Base-by-base conservation (phyloP, 2,113 vertebrate species). In the Cyprinodon brontotheroides region DNA sequence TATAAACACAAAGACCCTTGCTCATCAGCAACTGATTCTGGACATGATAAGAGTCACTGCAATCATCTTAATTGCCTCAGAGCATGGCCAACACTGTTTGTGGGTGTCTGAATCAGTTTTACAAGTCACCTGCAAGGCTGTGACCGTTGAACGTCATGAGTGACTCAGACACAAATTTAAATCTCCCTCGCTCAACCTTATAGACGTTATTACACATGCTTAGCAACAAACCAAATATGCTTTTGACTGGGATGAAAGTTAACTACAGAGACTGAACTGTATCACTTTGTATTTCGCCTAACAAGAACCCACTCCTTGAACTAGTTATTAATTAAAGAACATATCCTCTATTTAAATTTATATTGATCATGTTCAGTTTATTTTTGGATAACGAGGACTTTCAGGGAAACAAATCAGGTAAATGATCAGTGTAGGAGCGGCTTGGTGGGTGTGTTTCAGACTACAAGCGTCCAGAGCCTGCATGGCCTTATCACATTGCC, bases 401-500 rank as follows among this genome's bases (percentile, higher is more conserved):
- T 45, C 43, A 75, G 17, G 70, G 62, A 37, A 11, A 45, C 37
- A 59, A 40, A 73, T 86, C 77, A 79, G 59, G 74, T 61, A 48
- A 63, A 17, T 53, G 4, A 40, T 43, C 1, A 20, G 57, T 41
- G 61, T 45, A 17, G 79, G 65, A 74, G 65, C 67, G 65, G 29
- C 29, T 45, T 39, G 62, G 50, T 45, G 61, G 75, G 70, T 81
- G 65, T 41, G 53, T 22, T 47, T 83, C 72, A 71, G 61, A 47
- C 29, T 77, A 65, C 59, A 3, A 64, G 76, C 62, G 86, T 88
- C 83, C 71, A 85, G 62, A 88, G 86, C 80, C 67, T 81, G 65
- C 63, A 41, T 45, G 48, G 74, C 63, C 77, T 91, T 92, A 91
- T 92, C 83, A 78, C 29, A 73, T 41, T 17, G 72, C 66, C 72